Evolutionary conservation across 2,797 vertebrate species (phyloP), one percentile per base, ranked within the genome.

Genomic region (Scolopax rusticola): DNA sequence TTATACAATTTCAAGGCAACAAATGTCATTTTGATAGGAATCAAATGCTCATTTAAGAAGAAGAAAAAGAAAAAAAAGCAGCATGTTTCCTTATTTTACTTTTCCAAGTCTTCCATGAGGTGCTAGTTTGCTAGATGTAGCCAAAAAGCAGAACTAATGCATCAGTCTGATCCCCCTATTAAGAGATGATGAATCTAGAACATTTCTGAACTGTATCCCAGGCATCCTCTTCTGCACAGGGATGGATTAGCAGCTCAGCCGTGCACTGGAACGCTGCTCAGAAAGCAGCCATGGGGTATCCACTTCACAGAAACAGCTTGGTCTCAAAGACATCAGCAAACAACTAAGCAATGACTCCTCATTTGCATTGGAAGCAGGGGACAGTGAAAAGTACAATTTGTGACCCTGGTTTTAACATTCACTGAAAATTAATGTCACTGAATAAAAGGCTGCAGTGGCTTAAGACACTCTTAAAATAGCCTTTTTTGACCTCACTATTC

Each of bases 21-120:
- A 73, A 84, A 84, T 59, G 53, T 47, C 6, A 73, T 70, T 97
- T 86, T 93, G 74, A 82, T 79, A 73, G 51, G 51, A 93, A 89
- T 92, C 74, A 93, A 96, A 94, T 70, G 80, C 25, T 87, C 27
- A 65, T 51, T 87, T 51, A 85, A 76, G 63, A 38, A 63, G 7
- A 5, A 27, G 12, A n/a, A 4, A 4, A 32, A 6, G 5, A 47
- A 59, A 8, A 38, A n/a, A 43, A n/a, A 1, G 7, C 13, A 71
- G 41, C 0, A 0, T 18, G 25, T 51, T 93, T 90, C 61, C 60
- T 38, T 91, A 32, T 75, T 91, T 94, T 64, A 88, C n/a, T 90
- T 78, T 50, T 81, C 79, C 32, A 76, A 65, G 78, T 78, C 41
- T 40, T 84, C 60, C 63, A n/a, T 57, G 76, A 95, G 47, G 73